phyloP scores from a whole-genome alignment of 2,888 invertebrate genomes.

The Atethmia centrago region DNA sequence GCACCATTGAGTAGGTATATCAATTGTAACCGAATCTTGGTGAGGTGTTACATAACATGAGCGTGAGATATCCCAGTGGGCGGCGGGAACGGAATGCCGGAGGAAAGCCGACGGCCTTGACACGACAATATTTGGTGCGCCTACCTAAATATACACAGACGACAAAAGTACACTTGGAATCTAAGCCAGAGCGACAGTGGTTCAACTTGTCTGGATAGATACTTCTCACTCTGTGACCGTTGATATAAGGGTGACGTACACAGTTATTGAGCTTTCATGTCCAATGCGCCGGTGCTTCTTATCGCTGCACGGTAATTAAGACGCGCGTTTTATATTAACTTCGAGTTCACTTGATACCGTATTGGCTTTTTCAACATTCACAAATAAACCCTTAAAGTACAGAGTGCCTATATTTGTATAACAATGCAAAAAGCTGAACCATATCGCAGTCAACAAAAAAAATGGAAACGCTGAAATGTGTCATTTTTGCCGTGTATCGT shows the following conservation, averaged over 20 bases:
- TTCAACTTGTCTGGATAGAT: constrained; percentile 49
- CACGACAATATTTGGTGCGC: constrained; percentile 88
- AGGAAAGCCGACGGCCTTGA: constrained; percentile 90
- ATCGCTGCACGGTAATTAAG: constrained; percentile 83
- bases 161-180: constrained; percentile 59
- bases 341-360: constrained; percentile 37
- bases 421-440: constrained; percentile 55
- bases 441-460: constrained; percentile 57
- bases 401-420: constrained; percentile 42
- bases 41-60: constrained; percentile 85
- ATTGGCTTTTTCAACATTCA: constrained; percentile 6
- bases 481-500: constrained; percentile 54
- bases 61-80: constrained; percentile 90
- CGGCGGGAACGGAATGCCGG: constrained; percentile 88
- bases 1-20: constrained; percentile 70
- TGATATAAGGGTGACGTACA: constrained; percentile 73
- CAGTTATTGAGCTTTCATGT: constrained; percentile 84
- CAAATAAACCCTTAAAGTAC: constrained; percentile 6
- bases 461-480: constrained; percentile 64
- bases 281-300: constrained; percentile 82
- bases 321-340: constrained; percentile 71
- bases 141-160: constrained; percentile 79
- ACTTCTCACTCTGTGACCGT: constrained; percentile 73
- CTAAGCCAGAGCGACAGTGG: constrained; percentile 63
- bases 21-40: constrained; percentile 84